phyloP scores from a whole-genome alignment of 2,113 vertebrate genomes.

The Poeciliopsis occidentalis region DNA sequence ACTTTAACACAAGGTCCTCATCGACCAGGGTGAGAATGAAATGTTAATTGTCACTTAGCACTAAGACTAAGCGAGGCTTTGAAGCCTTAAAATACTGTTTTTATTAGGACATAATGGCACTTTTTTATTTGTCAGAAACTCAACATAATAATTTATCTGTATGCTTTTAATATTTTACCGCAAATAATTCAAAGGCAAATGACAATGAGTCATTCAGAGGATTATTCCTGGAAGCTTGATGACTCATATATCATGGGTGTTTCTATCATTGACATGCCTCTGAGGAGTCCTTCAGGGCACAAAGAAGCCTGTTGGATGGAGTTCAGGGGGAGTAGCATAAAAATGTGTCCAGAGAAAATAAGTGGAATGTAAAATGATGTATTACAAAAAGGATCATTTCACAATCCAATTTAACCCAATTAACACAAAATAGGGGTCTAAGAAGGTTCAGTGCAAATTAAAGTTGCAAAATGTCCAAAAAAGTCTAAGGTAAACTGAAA shows the following conservation, averaged over 20 bases:
- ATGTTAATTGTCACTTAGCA: constrained; percentile 74
- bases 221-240: constrained; percentile 2
- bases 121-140: constrained; percentile 43
- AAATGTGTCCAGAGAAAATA: too few relatives aligned
- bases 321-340: too few relatives aligned
- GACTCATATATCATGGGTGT: constrained; percentile 19
- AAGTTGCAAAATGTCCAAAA: too few relatives aligned
- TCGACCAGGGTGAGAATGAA: constrained; percentile 65
- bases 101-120: constrained; percentile 31
- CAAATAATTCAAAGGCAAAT: not conserved
- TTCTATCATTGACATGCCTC: constrained; percentile 22
- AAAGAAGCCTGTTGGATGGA: constrained; percentile 8
- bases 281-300: constrained; percentile 17
- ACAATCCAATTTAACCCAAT: too few relatives aligned
- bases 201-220: not conserved
- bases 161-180: not conserved
- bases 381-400: too few relatives aligned
- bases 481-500: too few relatives aligned
- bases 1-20: constrained; percentile 79
- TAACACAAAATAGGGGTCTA: too few relatives aligned
- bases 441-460: too few relatives aligned
- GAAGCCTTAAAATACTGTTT: constrained; percentile 58
- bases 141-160: not conserved
- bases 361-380: too few relatives aligned
- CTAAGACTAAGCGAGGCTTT: constrained; percentile 46